Evolutionary conservation across 2,113 vertebrate species (phyloP).

Genomic region (Strix uralensis): DNA sequence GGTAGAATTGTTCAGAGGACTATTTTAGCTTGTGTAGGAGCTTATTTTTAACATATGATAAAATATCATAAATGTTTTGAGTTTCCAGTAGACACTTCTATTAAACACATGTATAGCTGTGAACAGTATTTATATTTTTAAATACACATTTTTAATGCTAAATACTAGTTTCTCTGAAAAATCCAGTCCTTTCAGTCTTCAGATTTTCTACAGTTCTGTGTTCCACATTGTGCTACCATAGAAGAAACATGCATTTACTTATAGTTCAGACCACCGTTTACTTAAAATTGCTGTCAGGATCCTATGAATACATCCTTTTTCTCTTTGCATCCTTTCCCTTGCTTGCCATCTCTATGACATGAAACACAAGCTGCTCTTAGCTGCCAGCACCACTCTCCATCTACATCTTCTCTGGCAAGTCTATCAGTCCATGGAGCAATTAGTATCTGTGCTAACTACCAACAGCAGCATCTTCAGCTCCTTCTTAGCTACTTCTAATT

Average conservation of each 20-base stretch:
- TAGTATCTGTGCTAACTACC: background rate
- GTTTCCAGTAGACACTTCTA: background rate
- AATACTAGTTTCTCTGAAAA: background rate
- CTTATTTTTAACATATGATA: slow-evolving; percentile 50
- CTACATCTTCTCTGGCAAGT: background rate
- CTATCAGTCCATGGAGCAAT: background rate
- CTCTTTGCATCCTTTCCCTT: background rate
- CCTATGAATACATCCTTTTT: background rate
- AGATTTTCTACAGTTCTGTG: background rate
- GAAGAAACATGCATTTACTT: background rate
- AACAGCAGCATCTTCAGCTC: background rate
- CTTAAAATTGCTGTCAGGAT: background rate
- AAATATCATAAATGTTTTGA: slow-evolving; percentile 27
- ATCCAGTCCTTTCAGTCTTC: background rate
- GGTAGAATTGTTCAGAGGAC: background rate
- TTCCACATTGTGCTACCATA: background rate
- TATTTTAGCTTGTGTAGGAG: slow-evolving; percentile 31
- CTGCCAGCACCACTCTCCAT: background rate
- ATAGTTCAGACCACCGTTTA: background rate
- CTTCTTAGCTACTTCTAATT: background rate
- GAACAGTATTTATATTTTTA: background rate
- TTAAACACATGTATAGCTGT: background rate
- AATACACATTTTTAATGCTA: background rate
- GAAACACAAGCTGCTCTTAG: background rate
- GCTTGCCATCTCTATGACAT: background rate